Percentiles rank a stretch among this genome's conserved stretches.
Conservation (phyloP, 1,140 invertebrate species). For the Leptestheria dahalacensis region DNA sequence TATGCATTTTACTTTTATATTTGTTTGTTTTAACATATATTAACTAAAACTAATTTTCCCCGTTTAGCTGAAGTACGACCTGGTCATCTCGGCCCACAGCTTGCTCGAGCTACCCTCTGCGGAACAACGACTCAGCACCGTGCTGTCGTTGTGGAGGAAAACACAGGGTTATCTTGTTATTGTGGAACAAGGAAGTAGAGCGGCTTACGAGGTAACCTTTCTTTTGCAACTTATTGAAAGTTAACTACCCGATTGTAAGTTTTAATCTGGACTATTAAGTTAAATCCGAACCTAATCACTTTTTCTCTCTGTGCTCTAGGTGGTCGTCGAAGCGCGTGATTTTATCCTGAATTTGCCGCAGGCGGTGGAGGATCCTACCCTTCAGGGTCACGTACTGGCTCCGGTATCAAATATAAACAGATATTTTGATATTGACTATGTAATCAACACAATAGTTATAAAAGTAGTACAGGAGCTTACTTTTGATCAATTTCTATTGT, state of each 20-base stretch:
- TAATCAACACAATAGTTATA: not conserved
- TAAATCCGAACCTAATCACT: no score
- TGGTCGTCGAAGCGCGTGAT: constrained; percentile 55
- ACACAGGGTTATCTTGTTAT: constrained; percentile 65
- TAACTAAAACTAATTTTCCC: constrained; percentile 12
- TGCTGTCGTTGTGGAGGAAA: constrained; percentile 72
- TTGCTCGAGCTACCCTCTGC: constrained; percentile 59
- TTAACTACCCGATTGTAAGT: no score
- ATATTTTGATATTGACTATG: constrained; percentile 16
- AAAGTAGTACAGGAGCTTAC: not conserved
- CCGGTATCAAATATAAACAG: constrained; percentile 39
- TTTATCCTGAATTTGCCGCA: constrained; percentile 40
- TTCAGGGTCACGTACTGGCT: constrained; percentile 44
- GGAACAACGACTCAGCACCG: constrained; percentile 45
- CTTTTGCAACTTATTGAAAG: constrained; percentile 13
- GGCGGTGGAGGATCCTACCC: constrained; percentile 26
- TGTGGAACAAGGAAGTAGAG: constrained; percentile 64
- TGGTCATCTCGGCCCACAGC: constrained; percentile 64
- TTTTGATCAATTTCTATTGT: constrained; percentile 19
- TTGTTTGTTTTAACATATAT: constrained; percentile 8
- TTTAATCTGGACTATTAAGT: no score
- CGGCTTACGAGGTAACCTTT: constrained; percentile 49
- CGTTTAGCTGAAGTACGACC: constrained; percentile 51
- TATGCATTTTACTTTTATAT: constrained; percentile 26
- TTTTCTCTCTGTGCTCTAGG: constrained; percentile 26